Conservation (phyloP, 2,888 invertebrate genomes). For the Diadromus collaris region DNA sequence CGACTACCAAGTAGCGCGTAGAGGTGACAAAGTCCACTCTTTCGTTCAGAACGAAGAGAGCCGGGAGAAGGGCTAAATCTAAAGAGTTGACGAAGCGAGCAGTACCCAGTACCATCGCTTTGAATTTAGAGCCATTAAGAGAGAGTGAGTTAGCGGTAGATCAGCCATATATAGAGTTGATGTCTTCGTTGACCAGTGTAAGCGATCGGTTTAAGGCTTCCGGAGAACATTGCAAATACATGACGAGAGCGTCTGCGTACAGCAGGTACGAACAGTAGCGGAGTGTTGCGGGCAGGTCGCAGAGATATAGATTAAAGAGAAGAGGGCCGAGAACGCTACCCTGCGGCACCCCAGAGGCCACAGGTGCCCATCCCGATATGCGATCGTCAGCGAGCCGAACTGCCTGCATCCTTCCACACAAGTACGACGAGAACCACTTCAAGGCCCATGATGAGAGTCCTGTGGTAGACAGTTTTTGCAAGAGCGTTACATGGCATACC, state of each 20-base stretch:
- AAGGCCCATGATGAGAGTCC: constrained; percentile 10
- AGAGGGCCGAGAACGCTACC: constrained; percentile 40
- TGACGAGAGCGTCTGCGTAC: constrained; percentile 22
- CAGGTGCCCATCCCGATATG: constrained; percentile 12
- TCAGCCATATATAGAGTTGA: constrained; percentile 21
- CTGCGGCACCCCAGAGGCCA: constrained; percentile 31
- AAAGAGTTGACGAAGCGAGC: background rate
- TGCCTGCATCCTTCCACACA: constrained; percentile 10
- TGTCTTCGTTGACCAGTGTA: constrained; percentile 9
- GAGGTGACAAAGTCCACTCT: background rate
- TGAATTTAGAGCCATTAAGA: constrained; percentile 1
- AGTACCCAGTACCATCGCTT: constrained; percentile 39
- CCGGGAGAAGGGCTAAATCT: background rate
- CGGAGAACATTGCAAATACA: constrained; percentile 7
- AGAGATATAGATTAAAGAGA: constrained; percentile 1
- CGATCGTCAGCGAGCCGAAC: constrained; percentile 8
- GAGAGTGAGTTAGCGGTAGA: constrained; percentile 10
- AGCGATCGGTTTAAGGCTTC: background rate
- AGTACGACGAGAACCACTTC: constrained; percentile 24
- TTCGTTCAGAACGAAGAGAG: background rate
- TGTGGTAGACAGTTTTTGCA: background rate
- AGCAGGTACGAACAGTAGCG: background rate
- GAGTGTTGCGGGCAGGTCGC: background rate
- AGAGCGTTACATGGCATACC: constrained; percentile 5
- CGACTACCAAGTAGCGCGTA: background rate